Conservation (phyloP, 2,888 invertebrate genomes). For the Papilio protenor region DNA sequence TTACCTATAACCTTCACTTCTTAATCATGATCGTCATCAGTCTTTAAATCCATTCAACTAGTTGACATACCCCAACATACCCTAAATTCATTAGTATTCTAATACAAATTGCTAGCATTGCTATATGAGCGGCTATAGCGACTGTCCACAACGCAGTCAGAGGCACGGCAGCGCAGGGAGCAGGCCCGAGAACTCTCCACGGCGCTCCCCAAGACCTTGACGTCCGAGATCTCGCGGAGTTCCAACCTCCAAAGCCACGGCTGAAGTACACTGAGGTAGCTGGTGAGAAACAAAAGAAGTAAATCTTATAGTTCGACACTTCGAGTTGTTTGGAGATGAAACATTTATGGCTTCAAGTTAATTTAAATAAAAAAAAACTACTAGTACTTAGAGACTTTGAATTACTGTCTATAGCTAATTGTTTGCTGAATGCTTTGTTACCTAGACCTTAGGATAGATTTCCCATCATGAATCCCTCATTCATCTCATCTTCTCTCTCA, state of each 20-base stretch:
- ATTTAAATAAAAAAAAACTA: no score
- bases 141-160: constrained; percentile 72
- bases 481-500: no score
- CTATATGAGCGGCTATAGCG: constrained; percentile 68
- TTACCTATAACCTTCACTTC: no score
- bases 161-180: constrained; percentile 75
- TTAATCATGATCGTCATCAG: no score
- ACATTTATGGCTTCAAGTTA: no score
- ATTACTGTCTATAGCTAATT: no score
- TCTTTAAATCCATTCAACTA: no score
- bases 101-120: constrained; percentile 74
- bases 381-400: no score
- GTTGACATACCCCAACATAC: constrained; percentile 54
- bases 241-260: constrained; percentile 79
- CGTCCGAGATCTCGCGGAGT: constrained; percentile 66
- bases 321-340: no score
- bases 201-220: constrained; percentile 71
- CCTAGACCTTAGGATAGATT: no score
- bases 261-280: constrained; percentile 80
- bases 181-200: constrained; percentile 77
- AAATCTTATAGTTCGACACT: background rate
- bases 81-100: constrained; percentile 75
- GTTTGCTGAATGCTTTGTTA: no score
- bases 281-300: constrained; percentile 48
- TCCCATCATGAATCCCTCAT: background rate